A percentile compares a stretch with the other conserved stretches of the same genome.
Conservation (phyloP, 2,113 vertebrate species). For the Cepphus grylle region DNA sequence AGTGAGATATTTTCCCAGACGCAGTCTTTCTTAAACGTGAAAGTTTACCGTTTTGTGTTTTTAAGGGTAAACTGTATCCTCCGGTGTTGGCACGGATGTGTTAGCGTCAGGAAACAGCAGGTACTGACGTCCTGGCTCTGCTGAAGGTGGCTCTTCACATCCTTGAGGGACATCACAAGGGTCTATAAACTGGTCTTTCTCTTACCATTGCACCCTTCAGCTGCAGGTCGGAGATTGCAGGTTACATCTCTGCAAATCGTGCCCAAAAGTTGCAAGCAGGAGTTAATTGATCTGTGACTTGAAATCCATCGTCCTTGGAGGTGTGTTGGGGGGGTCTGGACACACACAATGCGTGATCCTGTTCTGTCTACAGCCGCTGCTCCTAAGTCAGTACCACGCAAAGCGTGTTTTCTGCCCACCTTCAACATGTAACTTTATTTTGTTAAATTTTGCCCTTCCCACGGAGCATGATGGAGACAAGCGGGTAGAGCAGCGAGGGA, state of each 20-base stretch:
- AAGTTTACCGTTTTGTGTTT: background rate
- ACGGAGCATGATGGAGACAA: background rate
- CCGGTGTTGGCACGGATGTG: background rate
- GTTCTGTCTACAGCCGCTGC: background rate
- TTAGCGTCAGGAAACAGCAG: background rate
- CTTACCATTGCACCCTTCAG: background rate
- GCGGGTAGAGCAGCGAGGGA: background rate
- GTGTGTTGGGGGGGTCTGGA: accelerated
- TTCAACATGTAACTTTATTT: background rate
- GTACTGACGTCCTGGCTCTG: background rate
- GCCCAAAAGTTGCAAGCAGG: background rate
- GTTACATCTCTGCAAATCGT: background rate
- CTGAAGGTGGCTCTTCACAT: background rate
- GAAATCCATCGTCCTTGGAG: accelerated
- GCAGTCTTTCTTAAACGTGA: background rate
- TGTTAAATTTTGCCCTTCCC: background rate
- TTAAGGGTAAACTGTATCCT: background rate
- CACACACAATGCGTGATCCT: accelerated
- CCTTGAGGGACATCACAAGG: background rate
- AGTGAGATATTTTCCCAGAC: background rate
- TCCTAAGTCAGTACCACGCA: background rate
- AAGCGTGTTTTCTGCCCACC: background rate
- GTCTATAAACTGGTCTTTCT: background rate
- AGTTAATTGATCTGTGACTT: background rate
- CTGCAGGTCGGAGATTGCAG: background rate